Conservation (phyloP, 2,113 vertebrate genomes). For the Centrocercus urophasianus region DNA sequence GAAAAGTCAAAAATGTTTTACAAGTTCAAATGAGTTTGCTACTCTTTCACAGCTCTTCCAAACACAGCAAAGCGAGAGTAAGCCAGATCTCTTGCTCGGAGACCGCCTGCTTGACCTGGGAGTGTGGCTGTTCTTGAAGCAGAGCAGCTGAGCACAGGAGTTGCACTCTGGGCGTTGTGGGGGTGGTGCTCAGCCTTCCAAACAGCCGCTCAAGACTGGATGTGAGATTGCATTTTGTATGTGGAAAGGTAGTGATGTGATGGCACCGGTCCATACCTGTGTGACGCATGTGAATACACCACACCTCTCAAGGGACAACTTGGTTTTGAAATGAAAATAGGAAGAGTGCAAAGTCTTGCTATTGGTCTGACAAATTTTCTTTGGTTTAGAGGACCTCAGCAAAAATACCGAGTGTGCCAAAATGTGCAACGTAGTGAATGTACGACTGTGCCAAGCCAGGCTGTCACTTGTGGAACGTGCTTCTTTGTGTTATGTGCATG, state of each 20-base stretch:
- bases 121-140: not conserved
- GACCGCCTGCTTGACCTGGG: not conserved
- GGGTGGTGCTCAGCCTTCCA: not conserved
- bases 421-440: fast-evolving
- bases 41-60: not conserved
- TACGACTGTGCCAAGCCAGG: not conserved
- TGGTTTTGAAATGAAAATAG: not conserved
- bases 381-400: not conserved
- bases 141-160: not conserved
- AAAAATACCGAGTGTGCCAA: not conserved
- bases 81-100: not conserved
- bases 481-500: not conserved
- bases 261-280: not conserved
- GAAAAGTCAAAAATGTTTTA: not conserved
- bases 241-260: not conserved
- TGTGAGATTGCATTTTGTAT: not conserved
- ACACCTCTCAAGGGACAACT: not conserved
- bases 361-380: not conserved
- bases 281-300: not conserved
- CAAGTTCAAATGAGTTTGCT: not conserved
- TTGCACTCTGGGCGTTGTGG: fast-evolving
- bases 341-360: not conserved
- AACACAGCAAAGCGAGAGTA: not conserved
- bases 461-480: not conserved
- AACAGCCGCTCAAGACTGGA: not conserved